phyloP scores from a whole-genome alignment of 53 echinoderm and acorn worm genomes.

The Antedon mediterranea region DNA sequence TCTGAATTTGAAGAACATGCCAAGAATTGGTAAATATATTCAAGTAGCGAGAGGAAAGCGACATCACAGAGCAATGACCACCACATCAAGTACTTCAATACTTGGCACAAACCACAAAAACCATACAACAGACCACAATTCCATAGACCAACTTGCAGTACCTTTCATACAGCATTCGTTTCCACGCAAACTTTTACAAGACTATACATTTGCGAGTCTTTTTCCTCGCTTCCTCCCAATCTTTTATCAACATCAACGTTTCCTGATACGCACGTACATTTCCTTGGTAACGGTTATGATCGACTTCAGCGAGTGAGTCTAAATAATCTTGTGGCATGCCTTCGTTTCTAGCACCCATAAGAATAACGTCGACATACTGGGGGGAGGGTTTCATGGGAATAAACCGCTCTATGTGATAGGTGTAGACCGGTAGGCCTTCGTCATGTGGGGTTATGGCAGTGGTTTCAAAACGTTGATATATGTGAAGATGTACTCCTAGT shows the following conservation, averaged over 20 bases:
- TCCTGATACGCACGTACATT: neutral
- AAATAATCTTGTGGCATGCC: constrained; percentile 9
- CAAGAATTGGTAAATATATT: too few relatives aligned
- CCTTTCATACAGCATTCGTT: neutral
- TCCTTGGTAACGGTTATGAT: constrained; percentile 1
- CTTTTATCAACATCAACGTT: neutral
- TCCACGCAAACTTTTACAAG: neutral
- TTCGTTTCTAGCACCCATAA: constrained; percentile 3
- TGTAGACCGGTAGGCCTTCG: neutral
- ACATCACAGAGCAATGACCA: too few relatives aligned
- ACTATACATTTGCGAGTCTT: neutral
- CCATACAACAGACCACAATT: neutral
- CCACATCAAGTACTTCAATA: neutral
- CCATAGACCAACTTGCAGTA: neutral
- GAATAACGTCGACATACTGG: constrained; percentile 10
- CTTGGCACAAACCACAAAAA: neutral
- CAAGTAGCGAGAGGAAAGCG: too few relatives aligned
- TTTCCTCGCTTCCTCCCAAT: neutral
- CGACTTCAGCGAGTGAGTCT: neutral
- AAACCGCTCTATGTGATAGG: neutral
- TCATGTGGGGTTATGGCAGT: neutral
- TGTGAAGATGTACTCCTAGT: neutral
- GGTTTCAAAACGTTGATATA: neutral
- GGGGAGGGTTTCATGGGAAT: constrained; percentile 16
- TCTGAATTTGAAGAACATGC: too few relatives aligned